Evolutionary conservation across 2,113 vertebrate genomes (phyloP), one percentile per base, ranked within the genome.

Genomic region (Muscicapa adusta): DNA sequence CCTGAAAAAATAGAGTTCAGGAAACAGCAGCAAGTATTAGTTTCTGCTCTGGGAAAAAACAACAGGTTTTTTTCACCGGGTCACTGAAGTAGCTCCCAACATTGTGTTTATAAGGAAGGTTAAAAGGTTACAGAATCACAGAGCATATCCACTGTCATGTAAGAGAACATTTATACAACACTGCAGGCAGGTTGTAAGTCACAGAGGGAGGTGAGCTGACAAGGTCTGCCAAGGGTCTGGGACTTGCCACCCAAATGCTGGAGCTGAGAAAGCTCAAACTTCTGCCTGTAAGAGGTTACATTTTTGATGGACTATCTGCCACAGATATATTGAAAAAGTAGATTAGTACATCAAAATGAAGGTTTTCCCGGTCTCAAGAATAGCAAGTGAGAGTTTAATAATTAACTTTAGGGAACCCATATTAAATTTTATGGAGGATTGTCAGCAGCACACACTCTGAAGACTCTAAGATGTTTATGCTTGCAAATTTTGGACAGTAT

Each of bases 181-280:
- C 36, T 43, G 16, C 42, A 86, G 67, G 33, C 48, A 93, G 43
- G 14, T 28, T 6, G 0, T 45, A 78, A 79, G 34, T 31, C 77
- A 57, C 25, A 60, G 25, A 61, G 13, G 18, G 17, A 63, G 38
- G 28, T 40, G 43, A 74, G 19, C 47, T 78, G 61, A 29, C 65
- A 74, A 53, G 25, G 12, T 17, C 18, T 65, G 61, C 38, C 74
- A 66, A 51, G 24, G 0, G 0, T 24, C 65, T 67, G 15, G 24
- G 42, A 48, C 57, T 17, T 72, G 50, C 10, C 9, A 16, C 45
- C 7, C 45, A 60, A 53, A 47, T 29, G 31, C 15, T 45, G 72
- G 65, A 71, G n/a, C 10, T 62, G n/a, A 79, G 53, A 79, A 93
- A 75, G 16, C 14, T 78, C 60, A n/a, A 60, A 81, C 1, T 57